Base-by-base conservation (phyloP, 2,113 vertebrate genomes). In the Dromas ardeola region DNA sequence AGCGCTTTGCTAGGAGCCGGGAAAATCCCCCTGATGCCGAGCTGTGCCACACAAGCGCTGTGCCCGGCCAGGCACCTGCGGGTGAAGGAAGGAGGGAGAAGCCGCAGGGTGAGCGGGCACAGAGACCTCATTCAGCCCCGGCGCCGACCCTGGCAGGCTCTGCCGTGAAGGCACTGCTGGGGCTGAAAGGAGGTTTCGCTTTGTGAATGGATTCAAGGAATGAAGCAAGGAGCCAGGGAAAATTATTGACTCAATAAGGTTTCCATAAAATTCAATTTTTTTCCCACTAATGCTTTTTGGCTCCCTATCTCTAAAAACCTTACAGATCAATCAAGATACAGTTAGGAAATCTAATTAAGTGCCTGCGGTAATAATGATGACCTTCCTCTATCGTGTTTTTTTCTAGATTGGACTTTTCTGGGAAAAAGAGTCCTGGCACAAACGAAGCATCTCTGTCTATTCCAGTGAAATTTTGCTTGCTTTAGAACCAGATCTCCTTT, bases 291-390 rank as follows among this genome's bases (percentile, higher is more conserved):
- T 80, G 61, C 2, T 82, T 93, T 88, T 82, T 76, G 50, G 19
- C 14, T 73, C 7, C 19, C 38, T 93, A 29, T 88, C 42, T 76
- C 43, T 67, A 74, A 90, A 91, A 89, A 52, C 34, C 61, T 76
- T 56, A n/a, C 58, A 86, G 65, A 86, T 92, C 81, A 80, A 72
- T 95, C 55, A 86, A 95, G 55, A 77, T 85, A 56, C 58, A 81
- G 61, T 82, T 86, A 88, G 66, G 55, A 95, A 97, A 96, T 86
- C n/a, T 61, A 91, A 93, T 91, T 91, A 88, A 70, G 61, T 86
- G 71, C 11, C 76, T 82, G 43, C 7, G 8, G 50, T 90, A 95
- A 95, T 88, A 93, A 82, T 8, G 22, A 94, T 86, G 89, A 73
- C 62, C 69, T 88, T 97, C 71, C 16, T 93, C n/a, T 80, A 70